Percentiles rank a stretch among this genome's conserved stretches.
Evolutionary conservation across 2,888 invertebrate species (phyloP).

Genomic region (Melieria omissa): DNA sequence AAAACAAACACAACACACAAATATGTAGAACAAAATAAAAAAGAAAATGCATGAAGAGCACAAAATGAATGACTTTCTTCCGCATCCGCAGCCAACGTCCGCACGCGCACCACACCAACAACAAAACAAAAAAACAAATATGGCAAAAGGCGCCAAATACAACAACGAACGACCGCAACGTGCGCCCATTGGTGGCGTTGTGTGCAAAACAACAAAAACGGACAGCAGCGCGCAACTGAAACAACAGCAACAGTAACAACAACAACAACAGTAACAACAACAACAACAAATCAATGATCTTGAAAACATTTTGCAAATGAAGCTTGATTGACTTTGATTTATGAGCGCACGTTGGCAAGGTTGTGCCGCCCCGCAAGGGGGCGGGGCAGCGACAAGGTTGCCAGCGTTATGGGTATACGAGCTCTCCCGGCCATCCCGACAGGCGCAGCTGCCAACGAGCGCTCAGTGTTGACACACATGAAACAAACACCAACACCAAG

Average conservation of each 20-base stretch:
- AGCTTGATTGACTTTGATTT: slow-evolving; percentile 31
- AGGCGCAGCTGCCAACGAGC: too few species aligned
- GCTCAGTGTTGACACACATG: too few species aligned
- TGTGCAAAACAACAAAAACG: not conserved
- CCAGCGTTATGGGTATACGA: too few species aligned
- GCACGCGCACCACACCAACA: not conserved
- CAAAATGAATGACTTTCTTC: too few species aligned
- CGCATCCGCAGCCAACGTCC: not conserved
- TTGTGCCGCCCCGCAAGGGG: not conserved
- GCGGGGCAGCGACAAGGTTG: not conserved
- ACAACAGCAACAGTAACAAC: not conserved
- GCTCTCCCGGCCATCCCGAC: too few species aligned
- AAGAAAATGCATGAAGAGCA: too few species aligned
- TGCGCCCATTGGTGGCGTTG: too few species aligned
- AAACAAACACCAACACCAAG: too few species aligned
- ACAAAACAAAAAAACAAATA: not conserved
- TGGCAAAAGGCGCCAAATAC: not conserved
- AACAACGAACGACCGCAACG: not conserved
- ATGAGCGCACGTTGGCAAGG: not conserved
- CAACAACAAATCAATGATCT: slow-evolving; percentile 8
- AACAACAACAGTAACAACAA: not conserved
- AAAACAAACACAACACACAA: too few species aligned
- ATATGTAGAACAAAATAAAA: too few species aligned
- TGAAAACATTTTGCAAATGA: slow-evolving; percentile 26
- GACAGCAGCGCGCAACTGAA: not conserved